phyloP scores from a whole-genome alignment of 1,140 invertebrate species.

The Drosophila arizonae region DNA sequence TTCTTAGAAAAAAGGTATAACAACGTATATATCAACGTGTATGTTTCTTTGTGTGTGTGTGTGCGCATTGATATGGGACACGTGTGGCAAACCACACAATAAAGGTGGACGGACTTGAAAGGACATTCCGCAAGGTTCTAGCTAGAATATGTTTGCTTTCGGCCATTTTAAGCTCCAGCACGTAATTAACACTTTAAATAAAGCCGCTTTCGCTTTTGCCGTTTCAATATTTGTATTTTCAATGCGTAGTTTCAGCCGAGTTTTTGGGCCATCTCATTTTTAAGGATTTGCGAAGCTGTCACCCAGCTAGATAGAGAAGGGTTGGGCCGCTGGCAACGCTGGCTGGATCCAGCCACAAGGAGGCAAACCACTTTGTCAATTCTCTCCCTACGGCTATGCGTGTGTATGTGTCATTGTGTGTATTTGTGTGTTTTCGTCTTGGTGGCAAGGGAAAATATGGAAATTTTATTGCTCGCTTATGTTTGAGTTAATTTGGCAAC shows the following conservation, averaged over 20 bases:
- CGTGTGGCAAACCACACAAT: constrained; percentile 29
- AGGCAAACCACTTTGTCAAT: constrained; percentile 26
- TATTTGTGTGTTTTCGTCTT: constrained; percentile 10
- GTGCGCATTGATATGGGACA: constrained; percentile 19
- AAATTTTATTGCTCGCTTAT: constrained; percentile 82
- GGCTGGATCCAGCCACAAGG: constrained; percentile 1
- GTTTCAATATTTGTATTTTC: constrained; percentile 74
- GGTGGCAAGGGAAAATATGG: constrained; percentile 64
- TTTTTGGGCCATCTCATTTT: constrained; percentile 43
- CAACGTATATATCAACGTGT: too few relatives aligned
- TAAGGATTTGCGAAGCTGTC: constrained; percentile 30
- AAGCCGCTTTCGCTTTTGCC: constrained; percentile 51
- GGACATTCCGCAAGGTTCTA: constrained; percentile 5
- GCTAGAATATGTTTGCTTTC: constrained; percentile 6
- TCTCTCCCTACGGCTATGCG: not conserved
- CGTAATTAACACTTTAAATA: constrained; percentile 75
- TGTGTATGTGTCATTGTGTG: not conserved
- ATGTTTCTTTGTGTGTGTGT: not conserved
- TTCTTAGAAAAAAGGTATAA: too few relatives aligned
- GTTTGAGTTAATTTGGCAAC: constrained; percentile 82
- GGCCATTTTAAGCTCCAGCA: constrained; percentile 45
- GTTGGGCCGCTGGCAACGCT: not conserved
- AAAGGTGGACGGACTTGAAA: constrained; percentile 23
- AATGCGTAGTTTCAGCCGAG: constrained; percentile 61
- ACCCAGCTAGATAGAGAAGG: not conserved